These are phyloP conservation scores for Camelus bactrianus DNA, from an alignment of 2,113 vertebrate species.

Conservation along the genomic window DNA sequence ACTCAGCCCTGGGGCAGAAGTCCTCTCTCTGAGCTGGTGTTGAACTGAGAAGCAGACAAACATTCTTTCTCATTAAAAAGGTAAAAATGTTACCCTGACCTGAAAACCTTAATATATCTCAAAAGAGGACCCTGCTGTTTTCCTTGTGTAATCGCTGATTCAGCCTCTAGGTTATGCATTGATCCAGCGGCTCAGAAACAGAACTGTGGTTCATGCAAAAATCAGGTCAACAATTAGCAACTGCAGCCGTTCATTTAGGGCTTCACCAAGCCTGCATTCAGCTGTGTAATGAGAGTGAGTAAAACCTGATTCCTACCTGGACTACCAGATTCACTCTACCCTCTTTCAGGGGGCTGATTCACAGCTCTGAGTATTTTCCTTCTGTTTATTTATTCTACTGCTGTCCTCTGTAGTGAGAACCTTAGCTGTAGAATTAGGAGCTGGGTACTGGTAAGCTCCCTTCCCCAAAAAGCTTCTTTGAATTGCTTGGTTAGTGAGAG, in stretches of 20 bases:
- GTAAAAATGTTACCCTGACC: not conserved
- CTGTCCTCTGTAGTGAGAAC: not conserved
- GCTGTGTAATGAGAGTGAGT: not conserved
- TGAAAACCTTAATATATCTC: not conserved
- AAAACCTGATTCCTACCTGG: not conserved
- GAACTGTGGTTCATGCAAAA: constrained; percentile 22
- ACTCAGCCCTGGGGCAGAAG: not conserved
- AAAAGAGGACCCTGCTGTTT: not conserved
- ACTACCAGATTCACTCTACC: not conserved
- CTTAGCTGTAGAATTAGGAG: not conserved
- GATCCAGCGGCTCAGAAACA: constrained; percentile 50
- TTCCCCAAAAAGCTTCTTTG: not conserved
- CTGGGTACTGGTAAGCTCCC: not conserved
- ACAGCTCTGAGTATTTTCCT: not conserved
- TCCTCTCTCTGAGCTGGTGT: not conserved
- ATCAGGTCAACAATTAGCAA: constrained; percentile 51
- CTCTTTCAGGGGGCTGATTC: not conserved
- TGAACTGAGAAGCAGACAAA: not conserved
- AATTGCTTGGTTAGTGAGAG: not conserved
- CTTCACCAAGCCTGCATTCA: not conserved
- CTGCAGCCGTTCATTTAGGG: not conserved
- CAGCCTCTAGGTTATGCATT: not conserved
- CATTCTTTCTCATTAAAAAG: constrained; percentile 10
- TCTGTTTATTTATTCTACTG: not conserved
- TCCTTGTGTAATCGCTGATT: constrained; percentile 14